Evolutionary conservation across 2,888 invertebrate genomes (phyloP), one percentile per base, ranked within the genome.

Genomic region (Candidula unifasciata): DNA sequence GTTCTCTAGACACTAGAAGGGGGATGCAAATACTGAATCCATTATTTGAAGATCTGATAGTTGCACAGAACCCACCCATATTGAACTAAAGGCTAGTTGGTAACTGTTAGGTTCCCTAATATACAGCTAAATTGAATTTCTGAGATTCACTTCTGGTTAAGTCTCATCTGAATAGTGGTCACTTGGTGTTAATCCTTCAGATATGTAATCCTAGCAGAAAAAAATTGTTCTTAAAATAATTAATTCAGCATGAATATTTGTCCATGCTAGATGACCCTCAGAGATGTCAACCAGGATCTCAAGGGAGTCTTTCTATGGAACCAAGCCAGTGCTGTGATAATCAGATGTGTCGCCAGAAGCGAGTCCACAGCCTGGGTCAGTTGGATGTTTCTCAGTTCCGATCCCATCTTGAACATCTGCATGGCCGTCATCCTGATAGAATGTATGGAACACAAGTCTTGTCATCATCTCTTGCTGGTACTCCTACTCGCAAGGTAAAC

Each of bases 301-400:
- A 69, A 60, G 68, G 79, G 27, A 71, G 71, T 33, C 69, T 60
- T 30, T 82, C 84, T 3, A 79, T 83, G 21, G 87, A 87, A 30
- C 80, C 83, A 24, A 85, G 86, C 27, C 81, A 80, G 37, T 85
- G 86, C 0, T 85, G 84, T 54, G 88, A 87, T 13, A 85, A 85
- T 74, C 87, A 87, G 60, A 82, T 89, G 33, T 91, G 90, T 78
- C 90, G 90, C 37, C 91, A 92, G 83, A 87, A 90, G 3, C 89
- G 92, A n/a, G 90, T 91, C 27, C 92, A 92, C 87, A 92, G 92
- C 87, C 89, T 91, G 77, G 89, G 91, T 79, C 91, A 92, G 85
- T 89, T 92, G 44, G 91, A 91, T 64, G 77, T 89, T 88, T 66
- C 90, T 88, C 60, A 89, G 88, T 66, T 89, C 89, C 37, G 89